Evolutionary conservation across 2,113 vertebrate genomes (phyloP).

Genomic region (Siniperca knerii): DNA sequence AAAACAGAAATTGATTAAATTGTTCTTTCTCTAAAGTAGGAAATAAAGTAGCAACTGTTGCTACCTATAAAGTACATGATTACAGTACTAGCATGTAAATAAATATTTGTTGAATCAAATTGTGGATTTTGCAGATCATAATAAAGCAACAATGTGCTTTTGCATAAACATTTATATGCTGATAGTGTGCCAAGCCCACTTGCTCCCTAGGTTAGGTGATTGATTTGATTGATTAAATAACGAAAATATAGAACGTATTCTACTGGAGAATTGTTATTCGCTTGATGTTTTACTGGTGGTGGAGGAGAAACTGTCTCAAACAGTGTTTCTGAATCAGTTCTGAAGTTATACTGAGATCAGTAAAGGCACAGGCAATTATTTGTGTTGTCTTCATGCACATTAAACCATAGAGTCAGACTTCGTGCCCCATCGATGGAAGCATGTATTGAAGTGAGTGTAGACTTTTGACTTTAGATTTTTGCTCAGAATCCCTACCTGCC

Average conservation of each 20-base stretch:
- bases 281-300: conserved; percentile 26
- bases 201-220: conserved; percentile 14
- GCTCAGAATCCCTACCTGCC: conserved; percentile 22
- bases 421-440: conserved; percentile 7
- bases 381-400: conserved; percentile 44
- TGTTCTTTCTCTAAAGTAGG: not conserved
- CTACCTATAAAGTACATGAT: not conserved
- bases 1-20: not conserved
- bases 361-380: conserved; percentile 54
- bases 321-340: conserved; percentile 2
- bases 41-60: not conserved
- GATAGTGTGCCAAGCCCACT: not conserved
- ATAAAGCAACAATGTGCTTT: not conserved
- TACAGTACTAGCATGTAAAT: not conserved
- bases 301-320: conserved; percentile 28
- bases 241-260: not conserved
- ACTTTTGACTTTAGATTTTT: conserved; percentile 44
- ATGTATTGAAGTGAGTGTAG: conserved; percentile 32
- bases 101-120: not conserved
- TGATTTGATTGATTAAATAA: conserved; percentile 12
- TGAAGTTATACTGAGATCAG: not conserved
- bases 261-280: not conserved
- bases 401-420: conserved; percentile 43
- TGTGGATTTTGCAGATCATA: not conserved
- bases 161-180: not conserved